Evolutionary conservation across 2,888 invertebrate genomes (phyloP).

Genomic region (Empis stercorea): DNA sequence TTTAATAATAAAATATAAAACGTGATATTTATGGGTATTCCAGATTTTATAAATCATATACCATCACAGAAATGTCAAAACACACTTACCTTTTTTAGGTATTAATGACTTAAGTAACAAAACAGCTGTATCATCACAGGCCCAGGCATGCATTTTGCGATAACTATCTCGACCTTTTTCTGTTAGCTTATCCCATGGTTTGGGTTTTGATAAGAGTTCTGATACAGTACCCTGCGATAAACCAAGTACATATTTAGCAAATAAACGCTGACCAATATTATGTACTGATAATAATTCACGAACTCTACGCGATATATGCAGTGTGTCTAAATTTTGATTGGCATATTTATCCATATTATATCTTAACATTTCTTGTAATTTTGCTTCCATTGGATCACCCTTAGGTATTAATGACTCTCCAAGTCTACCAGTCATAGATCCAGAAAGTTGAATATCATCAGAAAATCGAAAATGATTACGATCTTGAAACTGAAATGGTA

Average conservation of each 20-base stretch:
- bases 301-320: slow-evolving; percentile 84
- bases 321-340: slow-evolving; percentile 85
- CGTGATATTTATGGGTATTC: too few relatives aligned
- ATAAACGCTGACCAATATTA: slow-evolving; percentile 96
- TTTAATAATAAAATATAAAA: not conserved
- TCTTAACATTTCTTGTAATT: slow-evolving; percentile 82
- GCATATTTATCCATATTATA: slow-evolving; percentile 95
- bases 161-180: slow-evolving; percentile 99
- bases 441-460: slow-evolving; percentile 65
- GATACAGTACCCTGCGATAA: slow-evolving; percentile 96
- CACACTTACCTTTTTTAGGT: slow-evolving; percentile 85
- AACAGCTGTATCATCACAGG: slow-evolving; percentile 93
- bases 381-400: slow-evolving; percentile 86
- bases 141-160: slow-evolving; percentile 99
- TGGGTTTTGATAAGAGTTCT: slow-evolving; percentile 95
- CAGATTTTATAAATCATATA: not conserved
- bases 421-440: slow-evolving; percentile 69
- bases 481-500: slow-evolving; percentile 69
- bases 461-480: slow-evolving; percentile 72
- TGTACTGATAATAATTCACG: slow-evolving; percentile 89
- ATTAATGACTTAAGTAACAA: slow-evolving; percentile 95
- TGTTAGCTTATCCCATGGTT: slow-evolving; percentile 98
- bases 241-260: slow-evolving; percentile 96
- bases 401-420: slow-evolving; percentile 87
- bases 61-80: not conserved